phyloP scores from a whole-genome alignment of 1,140 invertebrate genomes.

The Drosophila pachea region DNA sequence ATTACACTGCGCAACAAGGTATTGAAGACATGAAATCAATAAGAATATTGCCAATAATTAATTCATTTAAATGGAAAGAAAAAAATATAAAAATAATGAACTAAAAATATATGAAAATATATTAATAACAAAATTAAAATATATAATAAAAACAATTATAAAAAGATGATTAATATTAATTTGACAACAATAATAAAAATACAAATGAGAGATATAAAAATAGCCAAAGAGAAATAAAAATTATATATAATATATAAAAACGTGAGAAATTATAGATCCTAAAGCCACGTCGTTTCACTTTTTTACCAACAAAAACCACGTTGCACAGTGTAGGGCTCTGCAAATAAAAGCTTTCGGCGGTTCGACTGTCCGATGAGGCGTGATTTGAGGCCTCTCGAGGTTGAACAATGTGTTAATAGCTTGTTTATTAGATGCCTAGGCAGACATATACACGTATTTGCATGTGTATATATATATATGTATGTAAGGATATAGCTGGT shows the following conservation, averaged over 20 bases:
- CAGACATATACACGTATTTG: too few relatives aligned
- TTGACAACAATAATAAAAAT: too few relatives aligned
- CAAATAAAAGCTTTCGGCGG: background rate
- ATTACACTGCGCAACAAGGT: conserved; percentile 21
- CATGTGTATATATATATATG: background rate
- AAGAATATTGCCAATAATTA: background rate
- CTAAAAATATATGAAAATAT: background rate
- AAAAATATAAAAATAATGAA: background rate
- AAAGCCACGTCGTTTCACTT: too few relatives aligned
- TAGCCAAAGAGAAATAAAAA: background rate
- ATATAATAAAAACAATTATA: background rate
- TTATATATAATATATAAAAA: background rate
- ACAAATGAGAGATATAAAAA: background rate
- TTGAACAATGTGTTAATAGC: conserved; percentile 63
- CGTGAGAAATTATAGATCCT: too few relatives aligned
- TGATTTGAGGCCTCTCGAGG: conserved; percentile 33
- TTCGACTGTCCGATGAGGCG: conserved; percentile 22
- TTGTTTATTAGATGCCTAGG: conserved; percentile 58
- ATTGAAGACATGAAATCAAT: background rate
- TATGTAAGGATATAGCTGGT: conserved; percentile 16
- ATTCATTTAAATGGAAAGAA: background rate
- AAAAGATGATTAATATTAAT: background rate
- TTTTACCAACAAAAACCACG: too few relatives aligned
- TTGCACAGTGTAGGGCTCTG: conserved; percentile 20
- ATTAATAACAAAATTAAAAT: too few relatives aligned